Conservation (phyloP, 2,888 invertebrate genomes). For the Phyllotreta striolata region DNA sequence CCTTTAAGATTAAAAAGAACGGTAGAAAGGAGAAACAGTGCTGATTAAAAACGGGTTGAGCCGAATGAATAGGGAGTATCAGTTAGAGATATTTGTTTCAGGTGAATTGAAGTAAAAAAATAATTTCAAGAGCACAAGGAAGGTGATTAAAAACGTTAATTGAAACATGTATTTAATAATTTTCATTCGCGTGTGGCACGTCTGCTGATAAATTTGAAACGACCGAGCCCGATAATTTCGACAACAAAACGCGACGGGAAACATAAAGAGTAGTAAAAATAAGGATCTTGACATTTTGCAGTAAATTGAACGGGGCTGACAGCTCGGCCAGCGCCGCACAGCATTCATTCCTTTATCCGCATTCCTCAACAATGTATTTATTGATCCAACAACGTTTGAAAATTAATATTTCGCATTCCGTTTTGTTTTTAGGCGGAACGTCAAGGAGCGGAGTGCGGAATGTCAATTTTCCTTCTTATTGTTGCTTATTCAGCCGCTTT, state of each 20-base stretch:
- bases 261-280: slow-evolving; percentile 8
- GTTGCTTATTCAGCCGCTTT: too few relatives aligned
- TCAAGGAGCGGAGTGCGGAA: too few relatives aligned
- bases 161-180: not conserved
- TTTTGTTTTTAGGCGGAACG: too few relatives aligned
- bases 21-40: too few relatives aligned
- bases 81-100: too few relatives aligned
- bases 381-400: slow-evolving; percentile 8
- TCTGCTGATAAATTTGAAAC: too few relatives aligned
- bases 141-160: not conserved
- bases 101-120: too few relatives aligned
- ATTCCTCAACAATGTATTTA: slow-evolving; percentile 8
- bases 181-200: too few relatives aligned
- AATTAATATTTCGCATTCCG: slow-evolving; percentile 4
- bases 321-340: not conserved
- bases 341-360: slow-evolving; percentile 7
- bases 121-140: not conserved
- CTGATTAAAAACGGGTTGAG: too few relatives aligned
- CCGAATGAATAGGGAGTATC: too few relatives aligned
- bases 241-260: slow-evolving; percentile 2
- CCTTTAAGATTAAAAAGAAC: too few relatives aligned
- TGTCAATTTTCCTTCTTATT: too few relatives aligned
- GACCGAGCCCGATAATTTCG: slow-evolving; percentile 1
- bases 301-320: slow-evolving; percentile 7
- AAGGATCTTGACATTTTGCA: slow-evolving; percentile 11